A percentile compares a stretch with the other conserved stretches of the same genome.
Evolutionary conservation across 2,113 vertebrate species (phyloP).

Genomic region (Notothenia coriiceps): DNA sequence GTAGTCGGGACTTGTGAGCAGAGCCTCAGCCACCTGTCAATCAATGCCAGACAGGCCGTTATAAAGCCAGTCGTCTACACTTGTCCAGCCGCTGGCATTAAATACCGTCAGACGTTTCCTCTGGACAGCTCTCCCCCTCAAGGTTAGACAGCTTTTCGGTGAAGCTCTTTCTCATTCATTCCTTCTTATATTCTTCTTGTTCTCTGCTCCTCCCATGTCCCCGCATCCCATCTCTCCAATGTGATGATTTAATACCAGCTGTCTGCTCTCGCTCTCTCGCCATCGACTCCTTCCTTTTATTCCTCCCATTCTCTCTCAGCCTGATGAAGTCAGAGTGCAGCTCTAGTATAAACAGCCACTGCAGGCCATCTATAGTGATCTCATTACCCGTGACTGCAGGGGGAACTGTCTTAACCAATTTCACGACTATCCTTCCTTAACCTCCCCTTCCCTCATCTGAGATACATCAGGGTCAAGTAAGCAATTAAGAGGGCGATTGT

Average conservation of each 20-base stretch:
- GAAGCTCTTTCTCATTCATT: conserved; percentile 49
- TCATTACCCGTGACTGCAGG: conserved; percentile 77
- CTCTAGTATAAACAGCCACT: conserved; percentile 63
- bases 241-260: conserved; percentile 67
- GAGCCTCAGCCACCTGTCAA: conserved; percentile 61
- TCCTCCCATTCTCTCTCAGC: conserved; percentile 22
- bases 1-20: conserved; percentile 32
- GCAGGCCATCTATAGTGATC: conserved; percentile 72
- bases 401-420: conserved; percentile 76
- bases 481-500: conserved; percentile 77
- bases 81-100: conserved; percentile 51
- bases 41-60: conserved; percentile 68
- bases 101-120: conserved; percentile 56
- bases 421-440: conserved; percentile 58
- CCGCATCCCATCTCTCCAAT: conserved; percentile 50
- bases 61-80: conserved; percentile 52
- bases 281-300: conserved; percentile 2
- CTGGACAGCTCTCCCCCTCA: conserved; percentile 52
- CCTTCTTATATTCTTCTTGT: conserved; percentile 38
- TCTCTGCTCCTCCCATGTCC: conserved; percentile 25
- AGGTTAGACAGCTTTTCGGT: conserved; percentile 58
- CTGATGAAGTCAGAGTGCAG: conserved; percentile 70
- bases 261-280: conserved; percentile 24
- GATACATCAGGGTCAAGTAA: conserved; percentile 76
- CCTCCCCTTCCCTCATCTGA: conserved; percentile 36